Evolutionary conservation across 64 coral and sea anemone species (phyloP), one percentile per base, ranked within the genome.

Genomic region (Pocillopora verrucosa): DNA sequence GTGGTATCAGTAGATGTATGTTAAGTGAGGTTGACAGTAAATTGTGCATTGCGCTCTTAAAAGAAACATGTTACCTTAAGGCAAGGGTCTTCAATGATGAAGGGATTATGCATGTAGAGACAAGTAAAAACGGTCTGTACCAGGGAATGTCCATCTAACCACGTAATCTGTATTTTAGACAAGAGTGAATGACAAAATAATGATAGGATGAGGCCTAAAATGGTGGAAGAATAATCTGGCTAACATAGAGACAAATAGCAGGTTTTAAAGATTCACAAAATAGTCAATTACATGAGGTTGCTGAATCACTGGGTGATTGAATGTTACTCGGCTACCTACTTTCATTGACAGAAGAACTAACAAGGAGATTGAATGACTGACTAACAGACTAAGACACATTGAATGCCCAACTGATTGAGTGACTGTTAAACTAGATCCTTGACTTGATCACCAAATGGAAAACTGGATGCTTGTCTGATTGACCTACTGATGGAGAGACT

Each of bases 61-160:
- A 30, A 30, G 30, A 30, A 30, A 5, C n/a, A 20, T 20, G 25
- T 72, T 86, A 99, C 96, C 93, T 99, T 99, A 58, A 99, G 88
- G n/a, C 93, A 95, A 17, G 88, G 91, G 58, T 98, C 93, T 65
- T 99, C 93, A 75, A 99, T 93, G 22, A 99, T 59, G 80, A 95
- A 93, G 20, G 96, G 96, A 34, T 93, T 87, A 70, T 99, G 96
- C 83, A 95, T 90, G 58, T 95, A 99, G 9, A 99, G 90, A 91
- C 96, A 99, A 65, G 92, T 99, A 67, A 99, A 99, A n/a, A 99
- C 83, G 56, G 96, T 99, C 76, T 99, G 96, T 2, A 99, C 94
- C 24, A 99, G 61, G 14, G 96, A 99, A 91, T 99, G 96, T 19
- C 96, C 96, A 87, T 99, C 96, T 17, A 99, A 85, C 96, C 96